phyloP scores from a whole-genome alignment of 2,113 vertebrate species.

The Ivindomyrus marchei region DNA sequence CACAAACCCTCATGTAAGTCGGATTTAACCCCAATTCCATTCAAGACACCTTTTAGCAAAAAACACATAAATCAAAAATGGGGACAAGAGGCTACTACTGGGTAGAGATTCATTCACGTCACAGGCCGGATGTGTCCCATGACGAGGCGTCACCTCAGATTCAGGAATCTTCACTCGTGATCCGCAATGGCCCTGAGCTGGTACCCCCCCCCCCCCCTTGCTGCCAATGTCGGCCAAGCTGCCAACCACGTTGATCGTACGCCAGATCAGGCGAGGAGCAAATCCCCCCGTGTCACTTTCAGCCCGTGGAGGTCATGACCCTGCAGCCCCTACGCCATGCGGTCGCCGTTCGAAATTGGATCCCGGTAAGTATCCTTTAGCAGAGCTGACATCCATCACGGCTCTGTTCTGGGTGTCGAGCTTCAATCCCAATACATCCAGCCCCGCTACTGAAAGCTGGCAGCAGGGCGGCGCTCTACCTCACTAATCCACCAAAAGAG shows the following conservation, averaged over 20 bases:
- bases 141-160: neutral
- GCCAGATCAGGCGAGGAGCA: neutral
- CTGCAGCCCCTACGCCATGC: neutral
- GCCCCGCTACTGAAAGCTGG: constrained; percentile 13
- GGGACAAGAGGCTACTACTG: too few relatives aligned
- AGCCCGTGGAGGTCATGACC: neutral
- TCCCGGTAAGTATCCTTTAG: neutral
- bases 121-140: neutral
- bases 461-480: constrained; percentile 33
- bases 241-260: neutral
- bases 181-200: neutral
- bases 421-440: constrained; percentile 26
- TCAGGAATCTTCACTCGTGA: neutral
- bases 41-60: constrained; percentile 24
- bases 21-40: neutral
- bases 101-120: neutral
- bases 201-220: constrained; percentile 9
- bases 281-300: neutral
- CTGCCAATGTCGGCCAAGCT: neutral
- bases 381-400: neutral
- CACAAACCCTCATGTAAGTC: neutral
- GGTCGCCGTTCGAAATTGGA: neutral
- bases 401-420: constrained; percentile 32
- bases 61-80: neutral
- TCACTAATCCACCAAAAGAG: constrained; percentile 55